A percentile compares a stretch with the other conserved stretches of the same genome.
Evolutionary conservation across 2,797 vertebrate species (phyloP).

Genomic region (Sebastolobus alascanus): DNA sequence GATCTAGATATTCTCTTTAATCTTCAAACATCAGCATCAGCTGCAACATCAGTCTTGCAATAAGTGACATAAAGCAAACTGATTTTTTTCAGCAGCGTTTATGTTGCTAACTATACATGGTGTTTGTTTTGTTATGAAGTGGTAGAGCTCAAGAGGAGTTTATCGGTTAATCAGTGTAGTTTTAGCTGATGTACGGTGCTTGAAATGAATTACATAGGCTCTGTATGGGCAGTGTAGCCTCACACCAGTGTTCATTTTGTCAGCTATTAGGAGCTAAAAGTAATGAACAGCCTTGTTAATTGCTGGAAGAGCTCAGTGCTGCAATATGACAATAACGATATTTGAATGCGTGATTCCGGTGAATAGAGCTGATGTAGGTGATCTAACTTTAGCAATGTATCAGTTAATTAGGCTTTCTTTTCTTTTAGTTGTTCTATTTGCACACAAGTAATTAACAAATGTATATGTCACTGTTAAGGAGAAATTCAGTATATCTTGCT

Average conservation of each 20-base stretch:
- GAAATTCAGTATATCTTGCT: not conserved
- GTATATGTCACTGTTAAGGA: not conserved
- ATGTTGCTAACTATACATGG: not conserved
- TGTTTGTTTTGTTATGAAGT: not conserved
- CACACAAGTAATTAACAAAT: not conserved
- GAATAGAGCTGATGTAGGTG: not conserved
- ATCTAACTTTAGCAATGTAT: not conserved
- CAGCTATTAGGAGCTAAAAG: not conserved
- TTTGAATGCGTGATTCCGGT: not conserved
- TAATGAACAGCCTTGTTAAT: not conserved
- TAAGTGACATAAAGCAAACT: not conserved
- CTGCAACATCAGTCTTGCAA: not conserved
- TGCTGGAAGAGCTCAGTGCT: not conserved
- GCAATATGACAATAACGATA: not conserved
- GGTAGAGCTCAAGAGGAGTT: not conserved
- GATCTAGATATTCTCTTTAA: constrained; percentile 29
- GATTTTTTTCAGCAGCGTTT: not conserved
- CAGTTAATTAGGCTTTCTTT: not conserved
- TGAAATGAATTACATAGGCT: not conserved
- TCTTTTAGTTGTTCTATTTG: not conserved
- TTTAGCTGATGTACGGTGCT: not conserved
- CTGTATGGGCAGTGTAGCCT: not conserved
- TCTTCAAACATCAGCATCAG: constrained; percentile 4
- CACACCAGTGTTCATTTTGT: too few species aligned
- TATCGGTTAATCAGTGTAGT: not conserved